Conservation (phyloP, 2,113 vertebrate genomes). For the Rattus norvegicus region DNA sequence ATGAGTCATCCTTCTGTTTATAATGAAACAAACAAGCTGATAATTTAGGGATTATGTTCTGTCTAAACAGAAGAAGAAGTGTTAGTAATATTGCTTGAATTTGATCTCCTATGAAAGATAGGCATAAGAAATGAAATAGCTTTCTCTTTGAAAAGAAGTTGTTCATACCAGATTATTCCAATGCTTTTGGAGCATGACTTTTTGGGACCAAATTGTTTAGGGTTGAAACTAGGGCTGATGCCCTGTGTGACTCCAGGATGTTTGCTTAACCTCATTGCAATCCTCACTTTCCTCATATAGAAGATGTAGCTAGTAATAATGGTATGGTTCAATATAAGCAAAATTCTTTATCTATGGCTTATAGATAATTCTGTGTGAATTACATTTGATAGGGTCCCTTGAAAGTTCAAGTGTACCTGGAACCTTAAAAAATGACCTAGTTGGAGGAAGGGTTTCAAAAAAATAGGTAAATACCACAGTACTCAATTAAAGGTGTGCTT, state of each 20-base stretch:
- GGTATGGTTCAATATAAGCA: not conserved
- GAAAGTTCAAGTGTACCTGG: not conserved
- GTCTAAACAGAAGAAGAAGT: not conserved
- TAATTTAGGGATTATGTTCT: constrained; percentile 47
- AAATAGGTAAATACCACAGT: not conserved
- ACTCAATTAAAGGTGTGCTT: not conserved
- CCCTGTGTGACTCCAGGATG: not conserved
- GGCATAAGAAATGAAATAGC: constrained; percentile 9
- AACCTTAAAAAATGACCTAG: not conserved
- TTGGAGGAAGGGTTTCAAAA: not conserved
- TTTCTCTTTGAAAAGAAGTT: not conserved
- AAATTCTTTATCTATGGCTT: not conserved
- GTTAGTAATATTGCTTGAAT: not conserved
- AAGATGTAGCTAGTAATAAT: not conserved
- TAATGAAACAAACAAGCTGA: constrained; percentile 8
- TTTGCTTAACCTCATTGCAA: not conserved
- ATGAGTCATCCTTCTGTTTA: not conserved
- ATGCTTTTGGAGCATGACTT: not conserved
- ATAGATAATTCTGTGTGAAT: not conserved
- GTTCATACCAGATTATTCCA: not conserved
- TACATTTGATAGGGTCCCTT: not conserved
- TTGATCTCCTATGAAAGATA: not conserved
- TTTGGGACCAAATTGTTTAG: not conserved
- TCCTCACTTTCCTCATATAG: not conserved
- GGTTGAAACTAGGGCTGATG: not conserved